Evolutionary conservation across 2,888 invertebrate genomes (phyloP).

Genomic region (Lithophane semibrunnea): DNA sequence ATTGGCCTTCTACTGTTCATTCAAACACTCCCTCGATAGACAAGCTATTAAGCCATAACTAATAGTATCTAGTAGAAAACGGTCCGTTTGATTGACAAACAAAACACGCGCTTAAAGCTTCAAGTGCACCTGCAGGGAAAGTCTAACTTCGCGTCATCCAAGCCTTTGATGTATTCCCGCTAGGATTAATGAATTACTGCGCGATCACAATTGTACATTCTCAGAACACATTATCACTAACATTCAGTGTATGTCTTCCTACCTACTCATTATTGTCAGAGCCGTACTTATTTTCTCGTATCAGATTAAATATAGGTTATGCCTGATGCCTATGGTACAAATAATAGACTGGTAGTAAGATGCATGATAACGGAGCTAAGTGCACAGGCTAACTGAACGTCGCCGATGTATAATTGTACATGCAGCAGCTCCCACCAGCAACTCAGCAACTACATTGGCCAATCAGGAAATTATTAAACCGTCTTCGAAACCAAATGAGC

Average conservation of each 20-base stretch:
- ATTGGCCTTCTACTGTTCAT: too few relatives aligned
- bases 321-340: not conserved
- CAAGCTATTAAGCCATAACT: not conserved
- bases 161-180: constrained; percentile 48
- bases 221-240: constrained; percentile 13
- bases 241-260: constrained; percentile 1
- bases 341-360: too few relatives aligned
- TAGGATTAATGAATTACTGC: constrained; percentile 34
- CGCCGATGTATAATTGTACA: too few relatives aligned
- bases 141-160: constrained; percentile 33
- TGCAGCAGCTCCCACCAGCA: too few relatives aligned
- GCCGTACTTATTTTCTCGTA: not conserved
- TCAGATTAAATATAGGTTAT: not conserved
- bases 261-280: not conserved
- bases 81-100: constrained; percentile 35
- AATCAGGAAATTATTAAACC: too few relatives aligned
- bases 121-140: constrained; percentile 53
- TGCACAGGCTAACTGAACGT: not conserved
- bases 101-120: constrained; percentile 29
- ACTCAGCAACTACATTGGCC: too few relatives aligned
- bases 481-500: too few relatives aligned
- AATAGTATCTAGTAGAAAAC: constrained; percentile 30
- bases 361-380: not conserved
- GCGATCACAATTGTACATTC: constrained; percentile 10
- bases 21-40: not conserved